Conservation (phyloP, 2,113 vertebrate species). For the Pundamilia nyererei region DNA sequence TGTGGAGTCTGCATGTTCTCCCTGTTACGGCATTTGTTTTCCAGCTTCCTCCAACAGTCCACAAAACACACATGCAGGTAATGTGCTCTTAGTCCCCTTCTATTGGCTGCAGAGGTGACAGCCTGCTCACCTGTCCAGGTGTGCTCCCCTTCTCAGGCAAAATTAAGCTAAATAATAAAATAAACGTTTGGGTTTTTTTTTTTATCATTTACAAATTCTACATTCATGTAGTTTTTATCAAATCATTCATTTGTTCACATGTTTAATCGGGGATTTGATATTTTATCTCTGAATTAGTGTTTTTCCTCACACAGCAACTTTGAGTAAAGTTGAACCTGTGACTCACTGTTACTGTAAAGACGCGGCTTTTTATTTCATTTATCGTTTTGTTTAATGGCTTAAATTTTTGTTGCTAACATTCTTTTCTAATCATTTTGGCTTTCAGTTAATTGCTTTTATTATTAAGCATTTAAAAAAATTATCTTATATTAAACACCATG, state of each 20-base stretch:
- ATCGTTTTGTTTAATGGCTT: neutral
- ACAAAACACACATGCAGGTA: neutral
- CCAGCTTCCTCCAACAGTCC: neutral
- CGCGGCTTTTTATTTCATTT: neutral
- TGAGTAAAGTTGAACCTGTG: neutral
- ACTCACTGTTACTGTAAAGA: neutral
- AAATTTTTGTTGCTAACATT: neutral
- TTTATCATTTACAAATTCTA: neutral
- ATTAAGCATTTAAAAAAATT: neutral
- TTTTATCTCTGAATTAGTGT: neutral
- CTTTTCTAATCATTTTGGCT: neutral
- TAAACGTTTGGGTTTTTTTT: neutral
- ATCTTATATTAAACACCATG: neutral
- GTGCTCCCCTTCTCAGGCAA: neutral
- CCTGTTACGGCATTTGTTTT: neutral
- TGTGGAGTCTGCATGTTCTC: neutral
- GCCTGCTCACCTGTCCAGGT: neutral
- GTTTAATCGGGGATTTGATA: neutral
- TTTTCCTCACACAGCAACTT: neutral
- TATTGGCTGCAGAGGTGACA: neutral
- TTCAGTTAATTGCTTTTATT: neutral
- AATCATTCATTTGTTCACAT: neutral
- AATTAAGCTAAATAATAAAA: neutral
- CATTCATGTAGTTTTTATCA: neutral
- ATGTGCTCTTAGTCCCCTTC: neutral